Evolutionary conservation across 2,113 vertebrate genomes (phyloP).

Genomic region (Eidolon helvum): DNA sequence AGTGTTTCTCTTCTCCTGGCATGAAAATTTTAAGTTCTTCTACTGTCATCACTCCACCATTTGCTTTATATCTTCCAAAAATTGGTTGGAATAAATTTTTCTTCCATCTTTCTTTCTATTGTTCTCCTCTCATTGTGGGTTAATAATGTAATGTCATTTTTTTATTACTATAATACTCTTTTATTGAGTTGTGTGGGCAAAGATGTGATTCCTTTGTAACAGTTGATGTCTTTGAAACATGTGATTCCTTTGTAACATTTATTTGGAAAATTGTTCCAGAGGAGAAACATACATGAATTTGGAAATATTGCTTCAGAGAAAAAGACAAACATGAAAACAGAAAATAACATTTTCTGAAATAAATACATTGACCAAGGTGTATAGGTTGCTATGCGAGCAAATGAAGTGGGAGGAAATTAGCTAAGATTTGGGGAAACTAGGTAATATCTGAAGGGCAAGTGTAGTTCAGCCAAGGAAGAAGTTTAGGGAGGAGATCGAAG

Average conservation of each 20-base stretch:
- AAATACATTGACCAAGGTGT: background rate
- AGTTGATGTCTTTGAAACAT: background rate
- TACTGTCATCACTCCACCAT: background rate
- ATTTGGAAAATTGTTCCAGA: slow-evolving; percentile 25
- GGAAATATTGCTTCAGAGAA: background rate
- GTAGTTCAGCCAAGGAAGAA: background rate
- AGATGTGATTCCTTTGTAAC: background rate
- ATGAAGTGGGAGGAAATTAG: background rate
- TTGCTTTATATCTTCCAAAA: background rate
- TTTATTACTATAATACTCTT: background rate
- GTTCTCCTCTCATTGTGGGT: background rate
- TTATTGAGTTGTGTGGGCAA: background rate
- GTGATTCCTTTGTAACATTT: background rate
- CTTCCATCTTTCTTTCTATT: background rate
- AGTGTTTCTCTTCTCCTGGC: background rate
- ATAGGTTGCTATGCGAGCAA: background rate
- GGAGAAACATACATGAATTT: background rate
- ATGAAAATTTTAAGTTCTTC: background rate
- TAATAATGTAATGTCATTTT: background rate
- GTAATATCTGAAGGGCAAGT: background rate
- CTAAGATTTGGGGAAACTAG: background rate
- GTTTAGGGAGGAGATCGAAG: background rate
- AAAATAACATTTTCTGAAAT: background rate
- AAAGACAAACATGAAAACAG: background rate
- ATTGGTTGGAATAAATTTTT: background rate